Percentiles rank a stretch among this genome's conserved stretches.
Conservation (phyloP, 2,113 vertebrate genomes). For the Romanogobio albipinnatus region DNA sequence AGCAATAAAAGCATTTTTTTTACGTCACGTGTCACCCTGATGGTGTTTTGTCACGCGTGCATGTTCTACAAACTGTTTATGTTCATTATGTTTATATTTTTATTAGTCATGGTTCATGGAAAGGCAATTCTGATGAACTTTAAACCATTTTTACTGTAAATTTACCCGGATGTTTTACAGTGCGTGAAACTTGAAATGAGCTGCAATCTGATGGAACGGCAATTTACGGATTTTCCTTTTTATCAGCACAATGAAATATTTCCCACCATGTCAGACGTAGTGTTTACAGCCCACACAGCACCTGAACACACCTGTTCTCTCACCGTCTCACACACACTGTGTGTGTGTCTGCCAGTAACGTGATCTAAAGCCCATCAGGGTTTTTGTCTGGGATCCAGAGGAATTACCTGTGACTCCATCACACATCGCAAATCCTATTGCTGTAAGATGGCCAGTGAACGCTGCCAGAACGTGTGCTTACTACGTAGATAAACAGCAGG, state of each 20-base stretch:
- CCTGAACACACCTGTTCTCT: conserved; percentile 43
- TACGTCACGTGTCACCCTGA: neutral
- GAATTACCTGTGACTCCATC: conserved; percentile 46
- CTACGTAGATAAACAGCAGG: neutral
- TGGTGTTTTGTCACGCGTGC: conserved; percentile 4
- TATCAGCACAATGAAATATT: conserved; percentile 37
- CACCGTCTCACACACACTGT: neutral
- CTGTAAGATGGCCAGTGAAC: conserved; percentile 17
- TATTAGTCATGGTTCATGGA: neutral
- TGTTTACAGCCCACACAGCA: conserved; percentile 58
- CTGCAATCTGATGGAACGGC: neutral
- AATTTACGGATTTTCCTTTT: conserved; percentile 18
- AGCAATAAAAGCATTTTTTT: neutral
- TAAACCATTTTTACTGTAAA: neutral
- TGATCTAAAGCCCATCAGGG: conserved; percentile 53
- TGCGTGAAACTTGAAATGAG: neutral
- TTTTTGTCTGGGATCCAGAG: conserved; percentile 47
- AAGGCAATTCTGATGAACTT: neutral
- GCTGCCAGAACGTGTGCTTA: conserved; percentile 26
- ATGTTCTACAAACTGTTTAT: neutral
- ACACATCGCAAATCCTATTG: conserved; percentile 38
- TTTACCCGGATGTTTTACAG: neutral
- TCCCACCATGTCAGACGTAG: conserved; percentile 35
- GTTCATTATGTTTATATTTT: neutral
- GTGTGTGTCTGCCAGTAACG: conserved; percentile 38